Percentiles rank a stretch among this genome's conserved stretches.
Evolutionary conservation across 2,113 vertebrate species (phyloP).

Genomic region (Carlito syrichta): DNA sequence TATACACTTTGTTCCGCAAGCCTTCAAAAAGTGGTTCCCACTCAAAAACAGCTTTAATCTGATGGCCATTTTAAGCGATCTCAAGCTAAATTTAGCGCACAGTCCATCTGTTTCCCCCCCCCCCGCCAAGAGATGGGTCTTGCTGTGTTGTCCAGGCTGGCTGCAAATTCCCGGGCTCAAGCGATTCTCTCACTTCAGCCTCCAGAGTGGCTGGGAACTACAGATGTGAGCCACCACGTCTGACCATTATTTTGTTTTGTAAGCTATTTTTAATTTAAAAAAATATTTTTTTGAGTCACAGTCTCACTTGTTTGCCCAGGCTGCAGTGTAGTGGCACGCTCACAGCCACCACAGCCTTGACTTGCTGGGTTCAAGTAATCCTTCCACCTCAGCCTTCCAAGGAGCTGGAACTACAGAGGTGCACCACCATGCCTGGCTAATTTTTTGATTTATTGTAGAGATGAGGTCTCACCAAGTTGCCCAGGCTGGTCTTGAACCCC

Average conservation of each 20-base stretch:
- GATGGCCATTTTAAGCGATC: not conserved
- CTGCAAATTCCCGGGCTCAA: not conserved
- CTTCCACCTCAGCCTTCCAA: not conserved
- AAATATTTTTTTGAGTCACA: no score
- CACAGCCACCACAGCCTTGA: not conserved
- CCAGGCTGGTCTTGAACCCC: not conserved
- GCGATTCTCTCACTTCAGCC: not conserved
- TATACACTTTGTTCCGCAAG: not conserved
- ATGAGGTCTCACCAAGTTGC: not conserved
- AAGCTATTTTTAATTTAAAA: no score
- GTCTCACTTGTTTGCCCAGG: not conserved
- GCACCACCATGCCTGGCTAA: not conserved
- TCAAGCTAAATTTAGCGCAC: not conserved
- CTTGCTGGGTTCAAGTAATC: not conserved
- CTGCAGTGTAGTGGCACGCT: not conserved
- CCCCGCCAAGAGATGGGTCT: not conserved
- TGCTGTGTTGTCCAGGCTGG: not conserved
- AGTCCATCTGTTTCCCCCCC: not conserved
- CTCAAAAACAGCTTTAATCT: conserved; percentile 2
- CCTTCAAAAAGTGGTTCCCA: not conserved
- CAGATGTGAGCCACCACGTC: not conserved
- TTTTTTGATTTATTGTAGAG: not conserved
- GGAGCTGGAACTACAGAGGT: not conserved
- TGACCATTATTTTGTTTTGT: not conserved
- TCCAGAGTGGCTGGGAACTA: not conserved